Base-by-base conservation (phyloP, 2,888 invertebrate species). In the Meteorus colon region DNA sequence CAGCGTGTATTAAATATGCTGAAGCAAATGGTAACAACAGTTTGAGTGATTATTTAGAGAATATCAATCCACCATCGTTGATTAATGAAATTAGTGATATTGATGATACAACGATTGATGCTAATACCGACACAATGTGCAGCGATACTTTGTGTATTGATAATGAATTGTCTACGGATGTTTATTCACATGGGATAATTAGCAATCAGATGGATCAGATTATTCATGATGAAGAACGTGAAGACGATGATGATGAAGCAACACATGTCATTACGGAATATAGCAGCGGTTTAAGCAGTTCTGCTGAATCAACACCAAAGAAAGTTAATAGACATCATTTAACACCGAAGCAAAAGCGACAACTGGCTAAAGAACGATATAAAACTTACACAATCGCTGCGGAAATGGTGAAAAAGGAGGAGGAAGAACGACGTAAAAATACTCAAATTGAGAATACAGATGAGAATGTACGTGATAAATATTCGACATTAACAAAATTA, bases 361-460 rank as follows among this genome's bases (percentile, higher is more conserved):
- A 93, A 81, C 88, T 94, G 51, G 93, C 94, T 1, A 95, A 95
- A 86, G 96, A 96, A 83, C 92, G 96, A 77, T 96, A 94, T 86
- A 95, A 94, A 86, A 96, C 96, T 0, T 96, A 96, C 86, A 96
- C 95, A 0, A 95, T 96, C 59, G 94, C 93, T 0, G 94, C 92
- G 0, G 92, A 92, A 76, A 90, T 93, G 84, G 90, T 91, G 2
- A 90, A 90, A 82, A 89, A 90, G 66, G 90, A 90, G 77, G 90
- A 90, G 72, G 86, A 84, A 66, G 83, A 84, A 62, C 77, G 82
- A 8, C 19, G 37, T 55, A 82, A 84, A 27, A 29, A 65, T 19
- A 41, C 10, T n/a, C 81, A 81, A n/a, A 78, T 74, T 27, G 77
- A 55, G 2, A 55, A 48, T 69, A 48, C 16, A 24, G 12, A 68